Percentiles rank a stretch among this genome's conserved stretches.
These are phyloP conservation scores for Agriotes lineatus DNA, from an alignment of 2,888 invertebrate species.

Conservation along the genomic window DNA sequence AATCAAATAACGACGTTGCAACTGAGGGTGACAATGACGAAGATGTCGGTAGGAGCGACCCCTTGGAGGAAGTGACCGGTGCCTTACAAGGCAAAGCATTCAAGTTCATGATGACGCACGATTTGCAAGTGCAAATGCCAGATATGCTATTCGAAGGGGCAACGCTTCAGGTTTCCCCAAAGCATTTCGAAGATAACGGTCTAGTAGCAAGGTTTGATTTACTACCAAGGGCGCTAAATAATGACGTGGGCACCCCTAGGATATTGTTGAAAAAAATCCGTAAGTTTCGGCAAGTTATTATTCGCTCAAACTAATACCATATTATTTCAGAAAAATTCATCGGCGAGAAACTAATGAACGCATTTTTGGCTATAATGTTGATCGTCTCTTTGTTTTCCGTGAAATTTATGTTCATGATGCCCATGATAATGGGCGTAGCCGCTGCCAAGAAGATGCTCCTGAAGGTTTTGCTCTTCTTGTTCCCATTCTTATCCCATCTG, in stretches of 20 bases:
- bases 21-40: slow-evolving; percentile 24
- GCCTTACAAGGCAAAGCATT: slow-evolving; percentile 74
- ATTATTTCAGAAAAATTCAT: slow-evolving; percentile 85
- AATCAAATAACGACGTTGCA: slow-evolving; percentile 23
- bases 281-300: no score
- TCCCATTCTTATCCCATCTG: slow-evolving; percentile 85
- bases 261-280: slow-evolving; percentile 79
- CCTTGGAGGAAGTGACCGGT: slow-evolving; percentile 82
- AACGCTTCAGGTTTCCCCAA: slow-evolving; percentile 79
- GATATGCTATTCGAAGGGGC: slow-evolving; percentile 81
- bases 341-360: slow-evolving; percentile 77
- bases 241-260: slow-evolving; percentile 66
- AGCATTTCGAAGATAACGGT: slow-evolving; percentile 80
- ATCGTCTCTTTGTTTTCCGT: slow-evolving; percentile 84
- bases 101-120: slow-evolving; percentile 83
- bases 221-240: slow-evolving; percentile 68
- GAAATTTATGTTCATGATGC: slow-evolving; percentile 84
- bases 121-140: slow-evolving; percentile 79
- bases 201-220: slow-evolving; percentile 81
- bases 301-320: no score
- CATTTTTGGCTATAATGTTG: slow-evolving; percentile 80
- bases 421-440: slow-evolving; percentile 82
- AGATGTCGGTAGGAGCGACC: slow-evolving; percentile 61
- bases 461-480: slow-evolving; percentile 83
- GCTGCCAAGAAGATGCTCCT: slow-evolving; percentile 87